Evolutionary conservation across 2,797 vertebrate genomes (phyloP).

Genomic region (Pseudochirops cupreus): DNA sequence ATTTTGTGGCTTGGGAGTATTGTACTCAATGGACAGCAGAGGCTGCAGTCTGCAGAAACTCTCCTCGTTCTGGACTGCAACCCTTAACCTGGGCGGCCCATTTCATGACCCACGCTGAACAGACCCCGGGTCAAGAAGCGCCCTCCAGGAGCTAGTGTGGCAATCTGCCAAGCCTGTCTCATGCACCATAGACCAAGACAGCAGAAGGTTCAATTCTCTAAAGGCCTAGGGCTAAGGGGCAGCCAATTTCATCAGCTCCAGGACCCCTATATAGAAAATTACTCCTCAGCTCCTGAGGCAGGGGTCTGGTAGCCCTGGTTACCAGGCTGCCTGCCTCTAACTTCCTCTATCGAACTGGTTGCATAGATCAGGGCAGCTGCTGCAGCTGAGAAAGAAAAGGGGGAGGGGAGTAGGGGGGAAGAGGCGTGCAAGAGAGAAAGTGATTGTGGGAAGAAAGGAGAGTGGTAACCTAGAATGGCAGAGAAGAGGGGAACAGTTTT

Average conservation of each 20-base stretch:
- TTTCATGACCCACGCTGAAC: neutral
- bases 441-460: neutral
- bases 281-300: neutral
- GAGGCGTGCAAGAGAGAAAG: no score
- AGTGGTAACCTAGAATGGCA: neutral
- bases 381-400: neutral
- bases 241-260: constrained; percentile 5
- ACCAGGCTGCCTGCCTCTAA: neutral
- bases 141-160: neutral
- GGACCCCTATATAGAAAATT: constrained; percentile 4
- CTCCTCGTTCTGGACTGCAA: neutral
- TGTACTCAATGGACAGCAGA: neutral
- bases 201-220: neutral
- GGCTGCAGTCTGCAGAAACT: no score
- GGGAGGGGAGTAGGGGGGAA: neutral
- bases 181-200: neutral
- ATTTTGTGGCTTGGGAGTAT: constrained; percentile 6
- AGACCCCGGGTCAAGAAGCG: neutral
- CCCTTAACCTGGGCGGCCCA: neutral
- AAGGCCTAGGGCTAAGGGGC: neutral
- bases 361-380: constrained; percentile 8
- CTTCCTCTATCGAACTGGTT: constrained; percentile 11
- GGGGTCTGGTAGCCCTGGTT: constrained; percentile 12
- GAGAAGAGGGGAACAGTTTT: neutral
- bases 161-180: neutral